Percentiles rank a stretch among this genome's conserved stretches.
phyloP scores from a whole-genome alignment of 2,797 vertebrate species.

The Carapus acus region DNA sequence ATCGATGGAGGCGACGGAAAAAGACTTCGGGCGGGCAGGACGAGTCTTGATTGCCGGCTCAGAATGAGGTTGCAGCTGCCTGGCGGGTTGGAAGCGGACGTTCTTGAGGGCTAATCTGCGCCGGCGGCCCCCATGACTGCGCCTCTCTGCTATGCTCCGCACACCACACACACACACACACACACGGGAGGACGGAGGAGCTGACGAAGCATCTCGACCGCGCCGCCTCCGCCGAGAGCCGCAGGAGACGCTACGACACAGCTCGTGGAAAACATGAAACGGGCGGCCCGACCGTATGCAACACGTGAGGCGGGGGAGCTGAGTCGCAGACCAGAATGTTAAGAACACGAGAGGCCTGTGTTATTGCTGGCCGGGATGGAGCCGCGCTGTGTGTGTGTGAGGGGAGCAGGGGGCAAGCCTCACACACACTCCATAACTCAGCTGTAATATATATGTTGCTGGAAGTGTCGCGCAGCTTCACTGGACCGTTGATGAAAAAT shows the following conservation, averaged over 20 bases:
- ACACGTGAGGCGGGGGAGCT: slow-evolving; percentile 42
- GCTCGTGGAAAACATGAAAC: slow-evolving; percentile 58
- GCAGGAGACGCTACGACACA: slow-evolving; percentile 29
- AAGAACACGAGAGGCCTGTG: slow-evolving; percentile 30
- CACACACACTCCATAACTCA: neutral
- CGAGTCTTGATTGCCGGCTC: neutral
- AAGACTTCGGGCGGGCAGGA: neutral
- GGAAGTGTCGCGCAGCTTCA: neutral
- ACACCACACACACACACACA: slow-evolving; percentile 31
- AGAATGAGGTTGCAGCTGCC: slow-evolving; percentile 43
- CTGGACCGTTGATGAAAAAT: slow-evolving; percentile 2
- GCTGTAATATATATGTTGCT: neutral
- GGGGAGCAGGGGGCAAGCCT: neutral
- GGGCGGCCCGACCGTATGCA: slow-evolving; percentile 20
- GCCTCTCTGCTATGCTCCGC: slow-evolving; percentile 21
- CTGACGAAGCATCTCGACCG: slow-evolving; percentile 40
- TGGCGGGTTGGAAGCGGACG: slow-evolving; percentile 10
- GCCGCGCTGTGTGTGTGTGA: slow-evolving; percentile 21
- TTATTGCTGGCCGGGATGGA: slow-evolving; percentile 51
- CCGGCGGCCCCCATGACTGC: slow-evolving; percentile 37
- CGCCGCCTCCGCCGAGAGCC: slow-evolving; percentile 35
- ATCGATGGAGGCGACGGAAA: neutral
- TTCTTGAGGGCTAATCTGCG: slow-evolving; percentile 31
- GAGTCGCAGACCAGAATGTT: slow-evolving; percentile 28
- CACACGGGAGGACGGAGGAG: no score